Percentiles rank a stretch among this genome's conserved stretches.
Conservation (phyloP, 2,888 invertebrate genomes). For the Magallana nippona region DNA sequence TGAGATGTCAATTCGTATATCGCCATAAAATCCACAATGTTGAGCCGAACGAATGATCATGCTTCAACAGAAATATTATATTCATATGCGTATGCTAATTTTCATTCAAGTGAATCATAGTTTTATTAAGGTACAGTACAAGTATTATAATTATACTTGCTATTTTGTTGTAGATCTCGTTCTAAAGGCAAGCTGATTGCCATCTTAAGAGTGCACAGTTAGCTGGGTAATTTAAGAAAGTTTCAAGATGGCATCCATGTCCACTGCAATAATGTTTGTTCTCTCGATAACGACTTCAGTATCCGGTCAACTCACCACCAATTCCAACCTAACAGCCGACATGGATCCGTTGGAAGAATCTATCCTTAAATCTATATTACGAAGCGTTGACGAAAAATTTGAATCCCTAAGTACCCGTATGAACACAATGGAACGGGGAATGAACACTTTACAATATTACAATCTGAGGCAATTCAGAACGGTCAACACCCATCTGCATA, state of each 20-base stretch:
- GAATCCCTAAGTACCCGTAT: constrained; percentile 67
- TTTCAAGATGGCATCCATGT: neutral
- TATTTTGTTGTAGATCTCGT: too few relatives aligned
- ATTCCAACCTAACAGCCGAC: neutral
- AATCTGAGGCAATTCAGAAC: constrained; percentile 69
- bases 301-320: neutral
- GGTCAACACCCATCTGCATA: constrained; percentile 66
- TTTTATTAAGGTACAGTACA: too few relatives aligned
- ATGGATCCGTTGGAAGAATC: constrained; percentile 64
- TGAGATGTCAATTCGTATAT: too few relatives aligned
- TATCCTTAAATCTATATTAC: constrained; percentile 65
- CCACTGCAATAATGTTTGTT: neutral
- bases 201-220: too few relatives aligned
- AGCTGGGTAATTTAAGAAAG: neutral
- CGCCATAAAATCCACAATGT: too few relatives aligned
- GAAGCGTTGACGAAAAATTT: constrained; percentile 71
- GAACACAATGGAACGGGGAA: constrained; percentile 64
- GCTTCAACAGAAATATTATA: too few relatives aligned
- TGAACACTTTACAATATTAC: constrained; percentile 72
- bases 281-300: neutral
- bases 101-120: too few relatives aligned
- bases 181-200: too few relatives aligned
- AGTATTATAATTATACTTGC: too few relatives aligned
- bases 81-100: too few relatives aligned
- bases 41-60: too few relatives aligned